A percentile compares a stretch with the other conserved stretches of the same genome.
phyloP scores from a whole-genome alignment of 2,888 invertebrate genomes.

The Charanyca ferruginea region DNA sequence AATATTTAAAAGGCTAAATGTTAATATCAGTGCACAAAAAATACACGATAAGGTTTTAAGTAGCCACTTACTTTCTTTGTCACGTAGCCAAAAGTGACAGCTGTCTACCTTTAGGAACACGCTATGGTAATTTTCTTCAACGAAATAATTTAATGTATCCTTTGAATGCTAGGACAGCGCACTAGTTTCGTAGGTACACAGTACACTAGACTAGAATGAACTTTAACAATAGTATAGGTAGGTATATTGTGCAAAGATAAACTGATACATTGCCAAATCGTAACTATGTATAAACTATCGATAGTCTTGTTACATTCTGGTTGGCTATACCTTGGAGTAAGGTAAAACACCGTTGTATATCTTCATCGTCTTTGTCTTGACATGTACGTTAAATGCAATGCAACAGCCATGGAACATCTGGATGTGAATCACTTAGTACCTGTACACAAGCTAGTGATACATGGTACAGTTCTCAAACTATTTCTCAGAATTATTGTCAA shows the following conservation, averaged over 20 bases:
- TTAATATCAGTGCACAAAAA: constrained; percentile 29
- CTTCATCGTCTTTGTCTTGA: no score
- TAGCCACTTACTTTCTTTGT: constrained; percentile 66
- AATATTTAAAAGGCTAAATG: constrained; percentile 4
- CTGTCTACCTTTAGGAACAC: constrained; percentile 62
- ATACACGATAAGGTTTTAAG: constrained; percentile 45
- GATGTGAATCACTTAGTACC: background rate
- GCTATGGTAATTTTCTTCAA: constrained; percentile 59
- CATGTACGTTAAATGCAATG: background rate
- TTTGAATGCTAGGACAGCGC: constrained; percentile 44
- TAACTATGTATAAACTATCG: background rate
- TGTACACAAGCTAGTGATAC: background rate
- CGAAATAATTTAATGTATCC: constrained; percentile 55
- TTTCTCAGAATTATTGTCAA: constrained; percentile 71
- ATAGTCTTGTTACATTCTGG: background rate
- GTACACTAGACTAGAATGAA: background rate
- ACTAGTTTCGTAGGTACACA: constrained; percentile 3
- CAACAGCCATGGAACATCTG: background rate
- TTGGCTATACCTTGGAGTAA: no score
- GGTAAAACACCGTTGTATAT: no score
- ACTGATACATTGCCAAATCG: background rate
- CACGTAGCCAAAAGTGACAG: constrained; percentile 61
- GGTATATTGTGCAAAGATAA: background rate
- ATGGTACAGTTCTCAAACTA: constrained; percentile 47
- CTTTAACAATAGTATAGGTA: background rate